Conservation (phyloP, 1,140 invertebrate genomes). For the Harpegnathos saltator region DNA sequence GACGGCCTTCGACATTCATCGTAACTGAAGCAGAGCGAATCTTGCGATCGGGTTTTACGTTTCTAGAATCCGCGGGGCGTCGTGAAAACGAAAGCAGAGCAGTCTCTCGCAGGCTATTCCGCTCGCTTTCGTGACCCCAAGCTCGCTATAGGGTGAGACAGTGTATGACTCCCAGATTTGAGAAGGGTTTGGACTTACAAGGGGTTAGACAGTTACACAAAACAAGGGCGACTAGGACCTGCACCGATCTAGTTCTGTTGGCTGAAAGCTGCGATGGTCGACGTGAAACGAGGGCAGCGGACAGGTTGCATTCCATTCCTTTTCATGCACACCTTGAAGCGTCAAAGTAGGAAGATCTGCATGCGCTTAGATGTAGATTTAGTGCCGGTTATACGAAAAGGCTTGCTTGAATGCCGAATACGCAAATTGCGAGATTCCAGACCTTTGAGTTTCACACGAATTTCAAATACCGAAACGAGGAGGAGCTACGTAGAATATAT, state of each 20-base stretch:
- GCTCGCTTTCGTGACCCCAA: conserved; percentile 24
- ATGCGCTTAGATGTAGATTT: conserved; percentile 69
- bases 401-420: conserved; percentile 29
- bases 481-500: background rate
- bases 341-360: conserved; percentile 50
- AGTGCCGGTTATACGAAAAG: conserved; percentile 52
- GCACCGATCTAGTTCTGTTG: conserved; percentile 46
- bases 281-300: conserved; percentile 51
- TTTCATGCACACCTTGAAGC: conserved; percentile 15
- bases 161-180: conserved; percentile 7
- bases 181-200: conserved; percentile 69
- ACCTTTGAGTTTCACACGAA: background rate
- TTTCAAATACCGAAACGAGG: background rate
- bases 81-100: conserved; percentile 7
- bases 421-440: conserved; percentile 44
- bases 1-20: conserved; percentile 76
- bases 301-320: conserved; percentile 44
- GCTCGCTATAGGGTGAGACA: background rate
- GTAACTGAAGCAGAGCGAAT: conserved; percentile 83
- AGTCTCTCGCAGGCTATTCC: conserved; percentile 45
- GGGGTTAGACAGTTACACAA: conserved; percentile 81
- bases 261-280: conserved; percentile 39
- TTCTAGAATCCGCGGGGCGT: conserved; percentile 66
- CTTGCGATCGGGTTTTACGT: conserved; percentile 69
- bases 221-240: conserved; percentile 71